Conservation (phyloP, 1,140 invertebrate species). For the Temnothorax longispinosus region DNA sequence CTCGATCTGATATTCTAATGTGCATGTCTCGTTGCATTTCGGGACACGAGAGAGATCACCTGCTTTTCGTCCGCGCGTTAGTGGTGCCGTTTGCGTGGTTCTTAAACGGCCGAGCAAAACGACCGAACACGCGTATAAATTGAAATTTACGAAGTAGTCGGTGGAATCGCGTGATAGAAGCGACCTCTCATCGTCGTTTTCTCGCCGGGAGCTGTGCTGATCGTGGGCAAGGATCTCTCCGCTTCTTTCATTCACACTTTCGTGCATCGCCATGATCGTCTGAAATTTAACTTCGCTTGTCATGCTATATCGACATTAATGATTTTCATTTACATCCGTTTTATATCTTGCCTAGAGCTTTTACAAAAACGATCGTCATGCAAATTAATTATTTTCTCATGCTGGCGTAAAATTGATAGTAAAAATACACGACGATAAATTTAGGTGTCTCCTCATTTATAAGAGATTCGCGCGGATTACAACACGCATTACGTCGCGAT, state of each 20-base stretch:
- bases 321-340: background rate
- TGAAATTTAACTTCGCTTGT: conserved; percentile 61
- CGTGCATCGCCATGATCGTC: conserved; percentile 50
- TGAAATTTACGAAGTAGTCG: conserved; percentile 76
- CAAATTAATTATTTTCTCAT: background rate
- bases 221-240: conserved; percentile 65
- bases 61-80: conserved; percentile 61
- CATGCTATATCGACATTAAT: background rate
- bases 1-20: conserved; percentile 52
- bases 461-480: background rate
- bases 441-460: background rate
- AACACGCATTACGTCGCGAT: conserved; percentile 11
- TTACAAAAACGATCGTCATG: background rate
- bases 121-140: conserved; percentile 75
- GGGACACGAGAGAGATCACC: conserved; percentile 44
- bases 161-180: conserved; percentile 72
- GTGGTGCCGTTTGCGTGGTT: conserved; percentile 71
- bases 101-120: conserved; percentile 69
- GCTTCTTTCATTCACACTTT: conserved; percentile 66
- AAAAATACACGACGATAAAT: conserved; percentile 3
- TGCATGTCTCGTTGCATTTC: conserved; percentile 34
- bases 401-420: background rate
- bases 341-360: background rate
- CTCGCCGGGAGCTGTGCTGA: conserved; percentile 39
- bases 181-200: conserved; percentile 53